phyloP scores from a whole-genome alignment of 2,113 vertebrate species.

The Theristicus caerulescens region DNA sequence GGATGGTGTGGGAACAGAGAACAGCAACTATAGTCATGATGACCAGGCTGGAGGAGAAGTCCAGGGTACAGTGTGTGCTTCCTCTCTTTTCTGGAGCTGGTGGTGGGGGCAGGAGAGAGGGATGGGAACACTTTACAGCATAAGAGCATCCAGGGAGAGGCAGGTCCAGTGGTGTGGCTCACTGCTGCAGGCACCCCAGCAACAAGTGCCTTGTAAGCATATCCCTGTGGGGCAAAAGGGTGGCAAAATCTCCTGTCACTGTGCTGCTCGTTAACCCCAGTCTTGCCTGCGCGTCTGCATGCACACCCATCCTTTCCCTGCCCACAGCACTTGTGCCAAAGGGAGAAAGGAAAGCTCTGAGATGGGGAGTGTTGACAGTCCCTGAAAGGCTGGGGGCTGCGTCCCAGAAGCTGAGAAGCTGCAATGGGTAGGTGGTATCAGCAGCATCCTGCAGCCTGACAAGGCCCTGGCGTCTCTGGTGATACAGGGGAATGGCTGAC shows the following conservation, averaged over 20 bases:
- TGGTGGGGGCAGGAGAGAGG: not conserved
- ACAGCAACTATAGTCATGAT: conserved; percentile 94
- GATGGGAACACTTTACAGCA: not conserved
- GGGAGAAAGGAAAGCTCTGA: not conserved
- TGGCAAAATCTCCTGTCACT: not conserved
- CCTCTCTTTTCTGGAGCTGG: not conserved
- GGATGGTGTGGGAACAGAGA: conserved; percentile 98
- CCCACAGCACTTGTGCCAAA: not conserved
- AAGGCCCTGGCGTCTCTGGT: not conserved
- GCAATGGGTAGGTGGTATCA: not conserved
- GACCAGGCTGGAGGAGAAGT: conserved; percentile 95
- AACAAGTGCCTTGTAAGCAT: not conserved
- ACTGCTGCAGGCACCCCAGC: not conserved
- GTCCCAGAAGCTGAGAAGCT: not conserved
- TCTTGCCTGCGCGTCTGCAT: not conserved
- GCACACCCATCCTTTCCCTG: not conserved
- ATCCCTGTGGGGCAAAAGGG: not conserved
- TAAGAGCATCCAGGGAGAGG: not conserved
- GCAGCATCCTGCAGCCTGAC: not conserved
- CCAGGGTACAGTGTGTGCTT: conserved; percentile 80
- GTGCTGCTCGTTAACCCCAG: not conserved
- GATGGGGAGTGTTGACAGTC: not conserved
- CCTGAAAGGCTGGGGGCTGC: not conserved
- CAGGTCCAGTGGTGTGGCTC: not conserved
- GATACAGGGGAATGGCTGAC: not conserved